These are phyloP conservation scores for Brachionus koreanus DNA, from an alignment of 1,140 invertebrate genomes.

Conservation along the genomic window DNA sequence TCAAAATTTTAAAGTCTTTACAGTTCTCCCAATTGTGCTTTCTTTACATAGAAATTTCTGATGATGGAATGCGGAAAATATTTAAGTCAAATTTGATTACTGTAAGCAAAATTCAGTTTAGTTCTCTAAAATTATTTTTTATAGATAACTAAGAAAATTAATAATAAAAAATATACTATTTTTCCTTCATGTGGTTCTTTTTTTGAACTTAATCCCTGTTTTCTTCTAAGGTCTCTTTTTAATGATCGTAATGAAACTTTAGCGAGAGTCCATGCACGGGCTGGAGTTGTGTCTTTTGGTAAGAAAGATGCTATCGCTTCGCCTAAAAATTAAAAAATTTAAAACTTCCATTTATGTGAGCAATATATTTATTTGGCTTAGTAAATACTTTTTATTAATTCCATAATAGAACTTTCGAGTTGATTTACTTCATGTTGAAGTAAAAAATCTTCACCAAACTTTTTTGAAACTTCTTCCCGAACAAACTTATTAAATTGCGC, in stretches of 20 bases:
- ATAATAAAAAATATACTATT: neutral
- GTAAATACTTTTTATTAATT: slow-evolving; percentile 24
- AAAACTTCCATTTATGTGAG: neutral
- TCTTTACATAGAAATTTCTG: neutral
- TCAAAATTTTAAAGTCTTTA: neutral
- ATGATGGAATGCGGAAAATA: neutral
- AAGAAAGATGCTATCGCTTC: slow-evolving; percentile 39
- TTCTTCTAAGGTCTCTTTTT: slow-evolving; percentile 40
- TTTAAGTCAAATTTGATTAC: neutral
- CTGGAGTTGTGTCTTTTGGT: slow-evolving; percentile 43
- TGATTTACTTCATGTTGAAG: slow-evolving; percentile 42
- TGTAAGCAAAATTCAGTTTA: slow-evolving; percentile 13
- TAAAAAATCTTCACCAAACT: slow-evolving; percentile 43
- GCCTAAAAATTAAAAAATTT: neutral
- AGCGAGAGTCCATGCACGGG: slow-evolving; percentile 34
- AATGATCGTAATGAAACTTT: slow-evolving; percentile 33
- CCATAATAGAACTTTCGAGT: slow-evolving; percentile 37
- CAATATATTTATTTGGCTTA: neutral
- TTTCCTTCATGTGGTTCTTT: slow-evolving; percentile 38
- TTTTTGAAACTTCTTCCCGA: slow-evolving; percentile 43
- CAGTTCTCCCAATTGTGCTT: neutral
- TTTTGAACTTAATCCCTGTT: slow-evolving; percentile 27
- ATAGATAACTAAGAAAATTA: too few relatives aligned
- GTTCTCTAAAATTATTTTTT: neutral
- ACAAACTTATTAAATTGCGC: slow-evolving; percentile 42